Base-by-base conservation (phyloP, 2,888 invertebrate species). In the Tachystola acroxantha region DNA sequence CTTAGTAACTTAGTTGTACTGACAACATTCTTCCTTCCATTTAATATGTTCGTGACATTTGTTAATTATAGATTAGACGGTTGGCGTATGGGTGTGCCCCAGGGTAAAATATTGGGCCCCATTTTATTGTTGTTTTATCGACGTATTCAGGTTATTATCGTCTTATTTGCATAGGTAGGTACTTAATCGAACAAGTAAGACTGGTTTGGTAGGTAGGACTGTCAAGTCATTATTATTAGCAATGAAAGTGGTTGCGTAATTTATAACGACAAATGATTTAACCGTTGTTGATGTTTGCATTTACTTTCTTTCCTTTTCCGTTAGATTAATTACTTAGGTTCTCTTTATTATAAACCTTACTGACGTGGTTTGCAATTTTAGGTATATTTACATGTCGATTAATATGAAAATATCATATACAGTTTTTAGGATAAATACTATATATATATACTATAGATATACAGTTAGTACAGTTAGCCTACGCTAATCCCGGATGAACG, bases 161-260 rank as follows among this genome's bases (percentile, higher is more conserved):
- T 10, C 20, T 11, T 6, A 43, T 47, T 46, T 36, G 36, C 32
- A 46, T 47, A n/a, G n/a, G n/a, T n/a, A n/a, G n/a, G n/a, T n/a
- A n/a, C n/a, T n/a, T n/a, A 42, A 34, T 22, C 13, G 34, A 30
- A 32, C 36, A 36, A 37, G 16, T 26, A n/a, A 33, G 37, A 43
- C 40, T 27, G 41, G 35, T 39, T 35, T 34, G 14, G 14, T 30
- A 12, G 14, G 14, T 30, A 12, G 12, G 10, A 20, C 38, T 36
- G 38, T 39, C 36, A n/a, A n/a, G n/a, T 13, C 27, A n/a, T 24
- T 32, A 43, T 43, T 36, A 35, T 41, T 43, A 43, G 12, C 25
- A 13, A 31, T 16, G 31, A 26, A 32, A 37, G 38, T 38, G 34
- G 26, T 38, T 30, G 5, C n/a, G 29, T 10, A 13, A 22, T 12